Conservation (phyloP, 2,888 invertebrate species). For the Tenthredo scrophulariae region DNA sequence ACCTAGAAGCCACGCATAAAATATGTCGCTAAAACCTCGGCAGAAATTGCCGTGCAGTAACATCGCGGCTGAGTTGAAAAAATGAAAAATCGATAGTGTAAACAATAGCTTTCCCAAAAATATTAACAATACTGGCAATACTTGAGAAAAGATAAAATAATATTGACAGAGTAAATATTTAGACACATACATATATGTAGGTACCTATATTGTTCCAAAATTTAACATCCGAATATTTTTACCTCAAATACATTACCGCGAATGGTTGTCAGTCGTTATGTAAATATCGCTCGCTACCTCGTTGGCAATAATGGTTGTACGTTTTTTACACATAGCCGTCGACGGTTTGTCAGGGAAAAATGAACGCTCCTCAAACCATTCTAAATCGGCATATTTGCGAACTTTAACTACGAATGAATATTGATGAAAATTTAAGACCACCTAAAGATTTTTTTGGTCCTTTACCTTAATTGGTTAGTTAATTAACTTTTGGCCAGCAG, state of each 20-base stretch:
- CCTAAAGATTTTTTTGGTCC: neutral
- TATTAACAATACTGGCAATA: neutral
- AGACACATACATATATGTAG: neutral
- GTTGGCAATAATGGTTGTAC: neutral
- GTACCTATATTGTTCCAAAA: neutral
- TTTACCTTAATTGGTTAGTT: neutral
- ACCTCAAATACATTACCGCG: neutral
- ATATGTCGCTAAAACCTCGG: neutral
- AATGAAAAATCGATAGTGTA: neutral
- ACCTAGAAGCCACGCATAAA: neutral
- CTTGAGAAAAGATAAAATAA: neutral
- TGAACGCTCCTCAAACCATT: neutral
- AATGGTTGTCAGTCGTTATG: neutral
- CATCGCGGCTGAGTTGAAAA: neutral
- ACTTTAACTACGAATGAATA: constrained; percentile 4
- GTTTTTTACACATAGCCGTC: neutral
- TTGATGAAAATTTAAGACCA: constrained; percentile 17
- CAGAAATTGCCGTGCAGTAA: neutral
- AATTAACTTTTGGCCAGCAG: constrained; percentile 5
- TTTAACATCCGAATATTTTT: neutral
- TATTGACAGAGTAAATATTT: neutral
- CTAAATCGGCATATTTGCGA: constrained; percentile 16
- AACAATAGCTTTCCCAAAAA: neutral
- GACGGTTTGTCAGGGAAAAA: neutral
- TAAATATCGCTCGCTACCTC: neutral